Conservation (phyloP, 2,113 vertebrate species). For the Craseonycteris thonglongyai region DNA sequence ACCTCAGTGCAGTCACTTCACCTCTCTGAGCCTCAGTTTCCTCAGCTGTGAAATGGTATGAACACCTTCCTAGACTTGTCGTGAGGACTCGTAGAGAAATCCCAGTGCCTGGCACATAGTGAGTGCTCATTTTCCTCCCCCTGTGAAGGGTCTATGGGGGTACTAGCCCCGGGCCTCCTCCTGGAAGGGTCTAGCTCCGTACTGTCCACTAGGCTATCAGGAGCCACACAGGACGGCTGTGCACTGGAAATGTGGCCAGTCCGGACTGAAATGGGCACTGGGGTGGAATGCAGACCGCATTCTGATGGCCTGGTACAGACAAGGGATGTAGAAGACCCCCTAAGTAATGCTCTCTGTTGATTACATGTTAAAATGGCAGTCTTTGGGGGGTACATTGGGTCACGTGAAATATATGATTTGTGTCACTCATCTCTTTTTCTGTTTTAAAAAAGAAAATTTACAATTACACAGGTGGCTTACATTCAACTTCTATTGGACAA, state of each 20-base stretch:
- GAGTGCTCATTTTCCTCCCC: neutral
- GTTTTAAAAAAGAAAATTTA: neutral
- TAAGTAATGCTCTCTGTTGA: neutral
- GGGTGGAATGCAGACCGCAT: neutral
- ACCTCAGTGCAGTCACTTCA: neutral
- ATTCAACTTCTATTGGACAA: neutral
- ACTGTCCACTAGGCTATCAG: fast-evolving
- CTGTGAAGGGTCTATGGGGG: neutral
- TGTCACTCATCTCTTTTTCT: neutral
- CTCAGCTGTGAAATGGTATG: neutral
- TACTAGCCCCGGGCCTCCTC: neutral
- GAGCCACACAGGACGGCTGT: fast-evolving
- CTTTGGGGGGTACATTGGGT: neutral
- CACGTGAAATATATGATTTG: neutral
- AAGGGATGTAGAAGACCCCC: neutral
- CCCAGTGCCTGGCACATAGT: neutral
- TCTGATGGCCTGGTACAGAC: neutral
- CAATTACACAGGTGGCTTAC: neutral
- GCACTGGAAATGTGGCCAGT: neutral
- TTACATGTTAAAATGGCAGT: neutral
- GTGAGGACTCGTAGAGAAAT: neutral
- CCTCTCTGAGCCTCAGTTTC: neutral
- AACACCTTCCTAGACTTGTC: neutral
- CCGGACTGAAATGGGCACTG: fast-evolving
- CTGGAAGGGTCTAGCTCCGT: neutral